Evolutionary conservation across 2,888 invertebrate genomes (phyloP), one percentile per base, ranked within the genome.

Genomic region (Synanthedon tipuliformis): DNA sequence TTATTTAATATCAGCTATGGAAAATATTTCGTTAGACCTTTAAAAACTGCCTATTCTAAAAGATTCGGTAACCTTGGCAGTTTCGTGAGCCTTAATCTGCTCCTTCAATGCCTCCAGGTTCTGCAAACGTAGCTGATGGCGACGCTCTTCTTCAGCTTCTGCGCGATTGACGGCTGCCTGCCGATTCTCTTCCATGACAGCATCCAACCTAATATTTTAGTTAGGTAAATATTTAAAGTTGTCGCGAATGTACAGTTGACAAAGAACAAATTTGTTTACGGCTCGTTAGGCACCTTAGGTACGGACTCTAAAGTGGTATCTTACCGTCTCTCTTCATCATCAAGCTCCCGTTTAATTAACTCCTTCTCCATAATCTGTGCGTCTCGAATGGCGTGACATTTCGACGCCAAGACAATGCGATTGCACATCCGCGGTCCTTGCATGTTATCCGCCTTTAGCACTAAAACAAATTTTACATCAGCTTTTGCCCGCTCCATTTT

Each of bases 301-400:
- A 5, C 23, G 23, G 23, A 23, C 23, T 23, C 23, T 23, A 11
- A n/a, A 13, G 12, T 3, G 0, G 1, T 48, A 52, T 23, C 55
- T 58, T 41, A 83, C 77, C 90, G 76, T 56, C 73, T 71, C 55
- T 90, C 80, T 61, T 91, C 90, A 40, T 89, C 89, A 34, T 83
- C 81, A 1, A 90, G 58, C 57, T 90, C 89, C 63, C 87, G 89
- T 68, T 88, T 82, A 50, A 91, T 89, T 40, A 90, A 72, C 52
- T 88, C 77, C 56, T 89, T 90, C 74, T 94, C 94, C 0, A 89
- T 89, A 55, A 95, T 90, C 82, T 96, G 95, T 0, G 94, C 95
- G 72, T 95, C 94, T 15, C 95, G 84, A 50, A 96, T 94, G 0
- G 95, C 94, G 66, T 94, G 91, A 61, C 95, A 95, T 74, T 96